phyloP scores from a whole-genome alignment of 1,140 invertebrate species.

The Saccostrea echinata region DNA sequence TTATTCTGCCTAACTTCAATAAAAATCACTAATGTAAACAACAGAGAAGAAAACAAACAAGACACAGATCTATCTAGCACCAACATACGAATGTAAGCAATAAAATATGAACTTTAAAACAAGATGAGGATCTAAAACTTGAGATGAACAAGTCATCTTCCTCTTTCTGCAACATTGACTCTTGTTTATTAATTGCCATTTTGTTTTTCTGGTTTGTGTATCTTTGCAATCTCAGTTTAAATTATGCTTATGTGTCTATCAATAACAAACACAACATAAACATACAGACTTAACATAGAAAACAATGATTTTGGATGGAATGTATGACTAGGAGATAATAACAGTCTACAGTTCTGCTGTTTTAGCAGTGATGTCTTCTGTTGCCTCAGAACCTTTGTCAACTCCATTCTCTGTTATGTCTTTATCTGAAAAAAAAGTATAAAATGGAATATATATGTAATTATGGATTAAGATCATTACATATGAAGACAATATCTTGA shows the following conservation, averaged over 20 bases:
- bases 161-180: background rate
- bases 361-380: background rate
- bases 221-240: background rate
- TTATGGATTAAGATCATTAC: no score
- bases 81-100: no score
- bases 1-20: no score
- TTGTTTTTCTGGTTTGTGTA: no score
- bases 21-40: no score
- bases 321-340: background rate
- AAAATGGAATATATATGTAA: background rate
- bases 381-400: background rate
- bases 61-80: no score
- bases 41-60: no score
- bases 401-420: background rate
- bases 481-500: no score
- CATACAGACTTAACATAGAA: background rate
- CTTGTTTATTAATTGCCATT: no score
- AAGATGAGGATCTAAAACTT: background rate
- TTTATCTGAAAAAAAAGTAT: background rate
- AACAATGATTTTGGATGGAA: background rate
- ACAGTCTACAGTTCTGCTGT: background rate
- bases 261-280: background rate
- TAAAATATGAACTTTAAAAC: no score
- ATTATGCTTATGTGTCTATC: background rate
- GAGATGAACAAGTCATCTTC: background rate